These are phyloP conservation scores for Manis javanica DNA, from an alignment of 2,797 vertebrate species.

Conservation along the genomic window DNA sequence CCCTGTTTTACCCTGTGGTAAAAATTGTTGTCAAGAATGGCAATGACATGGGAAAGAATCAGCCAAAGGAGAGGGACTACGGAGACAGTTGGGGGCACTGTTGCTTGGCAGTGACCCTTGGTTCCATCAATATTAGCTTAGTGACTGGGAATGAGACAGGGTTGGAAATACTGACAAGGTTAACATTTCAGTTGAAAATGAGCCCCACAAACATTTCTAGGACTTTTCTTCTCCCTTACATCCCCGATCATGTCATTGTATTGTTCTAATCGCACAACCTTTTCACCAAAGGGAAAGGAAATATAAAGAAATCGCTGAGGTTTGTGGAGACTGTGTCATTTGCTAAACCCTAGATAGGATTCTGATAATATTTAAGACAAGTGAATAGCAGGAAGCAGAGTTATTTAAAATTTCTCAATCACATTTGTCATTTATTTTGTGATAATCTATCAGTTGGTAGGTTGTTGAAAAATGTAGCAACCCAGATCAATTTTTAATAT, in stretches of 20 bases:
- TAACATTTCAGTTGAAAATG: background rate
- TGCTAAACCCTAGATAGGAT: background rate
- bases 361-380: conserved; percentile 49
- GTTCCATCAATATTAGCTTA: background rate
- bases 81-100: background rate
- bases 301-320: conserved; percentile 11
- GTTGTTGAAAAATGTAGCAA: conserved; percentile 56
- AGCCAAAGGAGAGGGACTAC: background rate
- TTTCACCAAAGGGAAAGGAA: background rate
- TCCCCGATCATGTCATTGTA: background rate
- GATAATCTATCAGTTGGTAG: conserved; percentile 62
- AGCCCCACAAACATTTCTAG: background rate
- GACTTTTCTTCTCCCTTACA: background rate
- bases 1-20: background rate
- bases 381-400: conserved; percentile 45
- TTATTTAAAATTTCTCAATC: conserved; percentile 63
- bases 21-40: background rate
- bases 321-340: background rate
- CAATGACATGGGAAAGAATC: background rate
- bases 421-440: conserved; percentile 66
- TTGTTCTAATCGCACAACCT: background rate
- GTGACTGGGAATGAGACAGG: background rate
- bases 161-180: background rate
- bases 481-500: conserved; percentile 64
- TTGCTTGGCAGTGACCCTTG: background rate